phyloP scores from a whole-genome alignment of 2,797 vertebrate species.

The Enteromius mattozi region DNA sequence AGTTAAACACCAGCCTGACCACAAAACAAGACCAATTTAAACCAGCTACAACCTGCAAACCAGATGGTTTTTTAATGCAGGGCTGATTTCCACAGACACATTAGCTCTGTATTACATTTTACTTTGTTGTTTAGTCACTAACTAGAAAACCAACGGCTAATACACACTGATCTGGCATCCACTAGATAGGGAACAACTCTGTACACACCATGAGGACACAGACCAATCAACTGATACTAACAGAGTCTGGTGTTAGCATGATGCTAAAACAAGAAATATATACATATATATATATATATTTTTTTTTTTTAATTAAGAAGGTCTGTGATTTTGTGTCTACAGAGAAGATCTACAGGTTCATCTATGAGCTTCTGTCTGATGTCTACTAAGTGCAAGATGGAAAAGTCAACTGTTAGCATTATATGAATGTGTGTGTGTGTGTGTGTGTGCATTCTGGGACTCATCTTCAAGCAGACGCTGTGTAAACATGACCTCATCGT shows the following conservation, averaged over 20 bases:
- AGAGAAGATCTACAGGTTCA: not conserved
- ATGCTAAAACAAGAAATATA: not conserved
- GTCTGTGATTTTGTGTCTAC: not conserved
- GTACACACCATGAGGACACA: not conserved
- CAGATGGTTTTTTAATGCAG: not conserved
- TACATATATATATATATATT: too few species aligned
- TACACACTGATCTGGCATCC: too few species aligned
- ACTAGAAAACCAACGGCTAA: too few species aligned
- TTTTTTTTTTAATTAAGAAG: not conserved
- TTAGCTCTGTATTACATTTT: not conserved
- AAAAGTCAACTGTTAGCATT: not conserved
- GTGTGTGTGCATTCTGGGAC: conserved; percentile 15
- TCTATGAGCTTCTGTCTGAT: not conserved
- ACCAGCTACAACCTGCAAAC: not conserved
- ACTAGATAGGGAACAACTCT: not conserved
- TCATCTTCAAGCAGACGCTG: conserved; percentile 60
- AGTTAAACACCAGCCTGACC: not conserved
- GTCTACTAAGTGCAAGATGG: not conserved
- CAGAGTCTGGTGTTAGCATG: not conserved
- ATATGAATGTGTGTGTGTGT: not conserved
- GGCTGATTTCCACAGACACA: not conserved
- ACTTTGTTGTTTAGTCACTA: too few species aligned
- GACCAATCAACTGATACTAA: not conserved
- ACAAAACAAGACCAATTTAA: not conserved
- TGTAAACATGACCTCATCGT: conserved; percentile 74